A percentile compares a stretch with the other conserved stretches of the same genome.
Conservation (phyloP, 1,140 invertebrate genomes). For the Zeugodacus cucurbitae region DNA sequence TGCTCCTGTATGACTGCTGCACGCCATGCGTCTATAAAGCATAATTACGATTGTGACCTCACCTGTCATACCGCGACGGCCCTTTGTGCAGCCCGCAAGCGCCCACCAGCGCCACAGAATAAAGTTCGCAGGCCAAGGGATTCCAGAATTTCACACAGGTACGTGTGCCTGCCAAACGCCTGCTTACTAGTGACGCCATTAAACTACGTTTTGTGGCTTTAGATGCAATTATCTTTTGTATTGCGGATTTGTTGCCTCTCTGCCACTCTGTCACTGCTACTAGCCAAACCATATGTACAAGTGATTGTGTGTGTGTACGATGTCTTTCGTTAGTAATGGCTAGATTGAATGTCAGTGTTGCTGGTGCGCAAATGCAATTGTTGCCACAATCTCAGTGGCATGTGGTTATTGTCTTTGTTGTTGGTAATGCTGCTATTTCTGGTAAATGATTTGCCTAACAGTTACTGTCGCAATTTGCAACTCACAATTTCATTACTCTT, state of each 20-base stretch:
- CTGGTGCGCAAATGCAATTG: background rate
- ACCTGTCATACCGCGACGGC: background rate
- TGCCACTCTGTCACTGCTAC: background rate
- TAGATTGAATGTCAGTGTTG: slow-evolving; percentile 8
- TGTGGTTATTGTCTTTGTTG: background rate
- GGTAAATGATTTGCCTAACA: background rate
- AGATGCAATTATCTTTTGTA: slow-evolving; percentile 40
- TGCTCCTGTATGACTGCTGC: background rate
- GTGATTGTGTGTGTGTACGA: background rate
- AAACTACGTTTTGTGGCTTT: slow-evolving; percentile 37
- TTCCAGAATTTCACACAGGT: background rate
- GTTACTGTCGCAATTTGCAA: background rate
- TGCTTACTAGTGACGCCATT: background rate
- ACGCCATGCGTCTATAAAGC: background rate
- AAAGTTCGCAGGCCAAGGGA: background rate
- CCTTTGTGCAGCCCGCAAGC: background rate
- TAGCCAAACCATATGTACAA: background rate
- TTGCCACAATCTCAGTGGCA: slow-evolving; percentile 27
- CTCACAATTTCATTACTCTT: slow-evolving; percentile 3
- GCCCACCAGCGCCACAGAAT: background rate
- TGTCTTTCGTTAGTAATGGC: background rate
- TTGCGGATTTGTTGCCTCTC: slow-evolving; percentile 5
- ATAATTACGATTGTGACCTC: slow-evolving; percentile 19
- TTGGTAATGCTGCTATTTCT: background rate
- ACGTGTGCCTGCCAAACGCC: background rate